Conservation (phyloP, 2,113 vertebrate species). For the Hypocryptadius cinnamomeus region DNA sequence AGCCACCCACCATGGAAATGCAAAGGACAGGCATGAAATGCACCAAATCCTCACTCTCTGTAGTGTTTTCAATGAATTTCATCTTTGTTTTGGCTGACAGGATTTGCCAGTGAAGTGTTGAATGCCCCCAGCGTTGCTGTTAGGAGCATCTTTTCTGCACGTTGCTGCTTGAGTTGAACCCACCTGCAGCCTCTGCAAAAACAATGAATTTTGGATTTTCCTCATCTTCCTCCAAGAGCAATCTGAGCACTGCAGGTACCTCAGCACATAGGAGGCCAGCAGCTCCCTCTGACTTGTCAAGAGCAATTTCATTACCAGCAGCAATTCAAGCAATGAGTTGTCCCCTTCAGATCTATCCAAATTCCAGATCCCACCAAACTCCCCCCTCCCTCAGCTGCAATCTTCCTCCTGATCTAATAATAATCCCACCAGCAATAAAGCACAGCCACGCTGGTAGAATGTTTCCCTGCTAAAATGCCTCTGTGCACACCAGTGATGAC, state of each 20-base stretch:
- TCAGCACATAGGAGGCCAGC: background rate
- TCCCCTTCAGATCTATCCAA: background rate
- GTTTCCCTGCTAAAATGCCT: background rate
- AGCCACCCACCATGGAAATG: background rate
- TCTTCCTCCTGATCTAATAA: background rate
- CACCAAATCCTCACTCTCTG: background rate
- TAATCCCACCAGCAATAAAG: slow-evolving; percentile 1
- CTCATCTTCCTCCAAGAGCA: background rate
- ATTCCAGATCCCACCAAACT: background rate
- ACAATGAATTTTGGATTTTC: background rate
- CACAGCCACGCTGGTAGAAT: background rate
- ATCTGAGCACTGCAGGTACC: background rate
- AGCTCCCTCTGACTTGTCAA: background rate
- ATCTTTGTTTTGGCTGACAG: background rate
- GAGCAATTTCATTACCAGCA: slow-evolving; percentile 4
- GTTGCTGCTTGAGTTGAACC: background rate
- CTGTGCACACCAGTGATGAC: background rate
- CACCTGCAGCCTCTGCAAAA: background rate
- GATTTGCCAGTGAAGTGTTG: background rate
- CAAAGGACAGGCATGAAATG: background rate
- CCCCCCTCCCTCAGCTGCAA: background rate
- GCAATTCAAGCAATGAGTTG: background rate
- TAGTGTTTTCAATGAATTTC: background rate
- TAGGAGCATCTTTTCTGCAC: background rate
- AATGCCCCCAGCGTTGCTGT: background rate